Evolutionary conservation across 2,113 vertebrate genomes (phyloP).

Genomic region (rat (Rattus norvegicus)): DNA sequence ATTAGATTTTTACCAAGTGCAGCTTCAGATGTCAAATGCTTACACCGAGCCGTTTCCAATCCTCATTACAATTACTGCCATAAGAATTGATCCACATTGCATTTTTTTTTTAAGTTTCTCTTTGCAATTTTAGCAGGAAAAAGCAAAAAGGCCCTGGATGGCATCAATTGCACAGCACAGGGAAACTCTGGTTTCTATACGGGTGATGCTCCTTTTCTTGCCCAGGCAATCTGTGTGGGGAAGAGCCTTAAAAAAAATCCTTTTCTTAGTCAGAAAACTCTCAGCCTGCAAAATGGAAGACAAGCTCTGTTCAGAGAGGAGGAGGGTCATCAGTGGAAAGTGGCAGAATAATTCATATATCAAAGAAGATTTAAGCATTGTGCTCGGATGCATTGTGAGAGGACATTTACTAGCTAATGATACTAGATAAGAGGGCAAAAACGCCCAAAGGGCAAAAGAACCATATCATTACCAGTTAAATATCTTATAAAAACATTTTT

Average conservation of each 20-base stretch:
- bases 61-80: slow-evolving; percentile 48
- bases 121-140: slow-evolving; percentile 35
- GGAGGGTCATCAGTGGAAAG: neutral
- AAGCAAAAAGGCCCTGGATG: neutral
- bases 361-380: neutral
- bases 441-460: neutral
- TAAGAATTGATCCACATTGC: slow-evolving; percentile 54
- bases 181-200: neutral
- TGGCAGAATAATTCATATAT: neutral
- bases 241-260: slow-evolving; percentile 9
- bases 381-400: slow-evolving; percentile 15
- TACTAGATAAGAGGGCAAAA: neutral
- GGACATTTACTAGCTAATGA: neutral
- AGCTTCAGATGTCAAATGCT: slow-evolving; percentile 55
- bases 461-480: neutral
- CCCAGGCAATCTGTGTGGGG: neutral
- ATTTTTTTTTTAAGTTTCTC: neutral
- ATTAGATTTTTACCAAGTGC: slow-evolving; percentile 78
- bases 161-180: neutral
- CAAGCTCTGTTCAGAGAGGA: neutral
- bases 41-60: slow-evolving; percentile 36
- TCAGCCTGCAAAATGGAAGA: neutral
- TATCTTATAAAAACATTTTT: neutral
- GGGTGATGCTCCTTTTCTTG: neutral
- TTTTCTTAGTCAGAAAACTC: slow-evolving; percentile 21